Conservation (phyloP, 2,113 vertebrate genomes). For the Saccopteryx bilineata region DNA sequence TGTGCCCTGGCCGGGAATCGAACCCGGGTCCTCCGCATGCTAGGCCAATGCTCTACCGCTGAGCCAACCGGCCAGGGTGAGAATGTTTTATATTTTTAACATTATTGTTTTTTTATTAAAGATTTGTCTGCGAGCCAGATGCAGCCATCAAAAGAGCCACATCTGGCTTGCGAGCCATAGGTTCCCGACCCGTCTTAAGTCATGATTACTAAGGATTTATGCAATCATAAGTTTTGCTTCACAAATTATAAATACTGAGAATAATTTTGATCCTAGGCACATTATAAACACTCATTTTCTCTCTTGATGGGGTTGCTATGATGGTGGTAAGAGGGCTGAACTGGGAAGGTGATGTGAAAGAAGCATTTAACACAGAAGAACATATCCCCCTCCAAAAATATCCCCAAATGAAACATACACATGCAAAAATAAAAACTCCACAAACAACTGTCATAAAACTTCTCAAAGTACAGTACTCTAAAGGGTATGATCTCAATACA, state of each 20-base stretch:
- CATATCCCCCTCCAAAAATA: background rate
- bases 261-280: background rate
- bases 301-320: background rate
- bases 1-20: no score
- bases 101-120: no score
- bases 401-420: background rate
- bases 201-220: background rate
- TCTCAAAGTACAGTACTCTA: background rate
- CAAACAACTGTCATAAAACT: background rate
- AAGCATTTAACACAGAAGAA: slow-evolving; percentile 36
- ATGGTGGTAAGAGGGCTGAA: background rate
- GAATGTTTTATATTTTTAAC: no score
- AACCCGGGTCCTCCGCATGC: no score
- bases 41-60: no score
- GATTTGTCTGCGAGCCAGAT: no score
- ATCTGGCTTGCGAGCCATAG: no score
- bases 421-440: background rate
- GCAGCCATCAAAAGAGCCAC: no score
- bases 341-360: background rate
- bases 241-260: background rate
- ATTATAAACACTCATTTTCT: background rate
- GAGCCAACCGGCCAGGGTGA: no score
- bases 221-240: background rate
- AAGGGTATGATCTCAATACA: background rate
- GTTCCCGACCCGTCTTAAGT: background rate